Conservation (phyloP, 2,888 invertebrate species). For the Stenichneumon culpator region DNA sequence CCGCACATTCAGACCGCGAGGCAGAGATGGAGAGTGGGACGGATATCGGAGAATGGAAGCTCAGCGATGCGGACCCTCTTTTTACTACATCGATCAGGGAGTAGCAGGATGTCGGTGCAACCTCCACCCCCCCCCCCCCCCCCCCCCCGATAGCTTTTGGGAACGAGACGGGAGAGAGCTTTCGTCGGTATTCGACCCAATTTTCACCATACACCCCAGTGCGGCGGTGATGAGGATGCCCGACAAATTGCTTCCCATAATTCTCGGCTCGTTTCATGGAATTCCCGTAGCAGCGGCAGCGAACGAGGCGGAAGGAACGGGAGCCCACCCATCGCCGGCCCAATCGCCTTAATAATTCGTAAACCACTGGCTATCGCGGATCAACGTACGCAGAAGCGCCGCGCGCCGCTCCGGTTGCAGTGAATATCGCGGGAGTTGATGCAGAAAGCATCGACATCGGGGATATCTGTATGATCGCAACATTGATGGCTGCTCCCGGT, state of each 20-base stretch:
- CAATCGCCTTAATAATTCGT: constrained; percentile 44
- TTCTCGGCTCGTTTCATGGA: constrained; percentile 74
- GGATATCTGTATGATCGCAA: constrained; percentile 12
- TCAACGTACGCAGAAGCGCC: neutral
- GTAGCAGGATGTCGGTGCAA: neutral
- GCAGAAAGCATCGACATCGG: constrained; percentile 1
- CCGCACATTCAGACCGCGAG: neutral
- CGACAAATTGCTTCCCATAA: constrained; percentile 76
- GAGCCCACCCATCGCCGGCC: neutral
- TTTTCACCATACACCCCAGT: constrained; percentile 31
- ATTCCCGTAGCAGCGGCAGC: constrained; percentile 64
- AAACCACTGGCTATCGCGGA: constrained; percentile 22
- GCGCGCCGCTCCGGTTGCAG: neutral
- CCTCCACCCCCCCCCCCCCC: too few species aligned
- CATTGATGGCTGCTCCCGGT: neutral
- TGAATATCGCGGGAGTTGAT: constrained; percentile 2
- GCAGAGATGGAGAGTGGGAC: neutral
- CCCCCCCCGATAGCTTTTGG: constrained; percentile 4
- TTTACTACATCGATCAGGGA: constrained; percentile 19
- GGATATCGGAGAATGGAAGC: neutral
- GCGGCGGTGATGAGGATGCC: constrained; percentile 24
- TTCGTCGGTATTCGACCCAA: constrained; percentile 35
- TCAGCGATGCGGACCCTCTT: constrained; percentile 6
- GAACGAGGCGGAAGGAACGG: constrained; percentile 32
- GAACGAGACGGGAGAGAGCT: constrained; percentile 12